Conservation (phyloP, 2,888 invertebrate species). For the Pandemis heparana region DNA sequence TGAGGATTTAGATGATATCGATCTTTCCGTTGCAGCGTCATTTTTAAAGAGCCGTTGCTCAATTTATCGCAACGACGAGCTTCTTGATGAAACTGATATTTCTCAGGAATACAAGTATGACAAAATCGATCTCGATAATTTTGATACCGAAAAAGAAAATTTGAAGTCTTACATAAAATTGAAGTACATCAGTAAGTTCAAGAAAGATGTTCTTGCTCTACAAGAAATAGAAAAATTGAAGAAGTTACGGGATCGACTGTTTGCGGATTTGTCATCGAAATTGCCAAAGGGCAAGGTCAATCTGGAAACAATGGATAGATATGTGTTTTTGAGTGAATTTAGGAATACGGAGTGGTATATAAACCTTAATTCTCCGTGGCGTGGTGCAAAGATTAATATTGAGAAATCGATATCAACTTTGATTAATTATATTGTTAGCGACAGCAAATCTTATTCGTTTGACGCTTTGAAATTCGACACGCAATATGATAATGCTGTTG, state of each 20-base stretch:
- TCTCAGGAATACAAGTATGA: constrained; percentile 55
- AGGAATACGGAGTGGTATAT: constrained; percentile 52
- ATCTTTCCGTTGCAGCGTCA: constrained; percentile 52
- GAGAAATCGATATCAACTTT: constrained; percentile 58
- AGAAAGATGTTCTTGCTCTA: constrained; percentile 48
- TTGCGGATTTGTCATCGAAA: constrained; percentile 45
- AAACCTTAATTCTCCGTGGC: constrained; percentile 42
- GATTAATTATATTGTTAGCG: constrained; percentile 61
- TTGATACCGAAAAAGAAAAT: constrained; percentile 51
- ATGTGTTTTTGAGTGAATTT: constrained; percentile 50
- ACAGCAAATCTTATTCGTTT: constrained; percentile 57
- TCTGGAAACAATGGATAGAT: constrained; percentile 51
- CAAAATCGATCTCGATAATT: constrained; percentile 53
- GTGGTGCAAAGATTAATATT: constrained; percentile 50
- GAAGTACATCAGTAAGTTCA: constrained; percentile 52
- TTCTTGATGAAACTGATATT: constrained; percentile 52
- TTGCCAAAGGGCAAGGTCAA: constrained; percentile 7
- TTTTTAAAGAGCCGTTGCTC: constrained; percentile 53
- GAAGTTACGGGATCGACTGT: constrained; percentile 50
- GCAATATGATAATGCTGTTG: constrained; percentile 46
- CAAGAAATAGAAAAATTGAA: constrained; percentile 57
- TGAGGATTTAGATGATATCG: constrained; percentile 35
- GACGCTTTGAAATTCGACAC: constrained; percentile 56
- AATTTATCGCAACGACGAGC: constrained; percentile 52
- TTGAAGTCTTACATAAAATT: constrained; percentile 59